Evolutionary conservation across 2,797 vertebrate species (phyloP), one percentile per base, ranked within the genome.

Genomic region (Brachyrhaphis roseni): DNA sequence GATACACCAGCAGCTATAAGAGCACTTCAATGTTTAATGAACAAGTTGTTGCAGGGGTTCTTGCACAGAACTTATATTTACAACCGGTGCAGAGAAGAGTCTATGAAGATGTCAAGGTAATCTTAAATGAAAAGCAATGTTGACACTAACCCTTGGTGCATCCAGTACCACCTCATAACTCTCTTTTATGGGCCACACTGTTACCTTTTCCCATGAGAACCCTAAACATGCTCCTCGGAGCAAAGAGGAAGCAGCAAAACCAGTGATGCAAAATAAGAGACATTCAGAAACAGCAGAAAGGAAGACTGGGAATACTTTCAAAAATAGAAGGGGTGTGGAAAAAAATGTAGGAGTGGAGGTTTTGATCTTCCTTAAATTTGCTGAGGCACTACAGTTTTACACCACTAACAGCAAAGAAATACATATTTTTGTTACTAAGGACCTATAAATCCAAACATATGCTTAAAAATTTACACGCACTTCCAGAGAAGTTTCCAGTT

Each of bases 181-280:
- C 93, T 92, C 51, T 92, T 94, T 94, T 94, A 95, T 94, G 82
- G 88, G 80, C 90, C 90, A 86, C 86, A 87, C 89, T 86, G 87
- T 91, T 94, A 90, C 90, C 78, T 89, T 89, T 93, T 94, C 91
- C 93, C 94, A 92, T 23, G 91, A 94, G 93, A 94, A 92, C 81
- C 70, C 86, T 86, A 81, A 93, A 92, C 36, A 46, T 7, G 13
- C 86, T 76, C 75, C 77, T 87, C 79, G 1, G 76, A 49, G 55
- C 26, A 36, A 68, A 76, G 45, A 74, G 68, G 43, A 51, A 3
- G 43, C 57, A 3, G 75, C 13, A n/a, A 72, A 72, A 82, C 70
- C 1, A 3, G 77, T 46, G 28, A 47, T 43, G 39, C 73, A 72
- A 82, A 87, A 62, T n/a, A 49, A 72, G 39, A 83, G 78, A 81